Percentiles rank a stretch among this genome's conserved stretches.
Evolutionary conservation across 2,797 vertebrate species (phyloP).

Genomic region (Carduelis carduelis): DNA sequence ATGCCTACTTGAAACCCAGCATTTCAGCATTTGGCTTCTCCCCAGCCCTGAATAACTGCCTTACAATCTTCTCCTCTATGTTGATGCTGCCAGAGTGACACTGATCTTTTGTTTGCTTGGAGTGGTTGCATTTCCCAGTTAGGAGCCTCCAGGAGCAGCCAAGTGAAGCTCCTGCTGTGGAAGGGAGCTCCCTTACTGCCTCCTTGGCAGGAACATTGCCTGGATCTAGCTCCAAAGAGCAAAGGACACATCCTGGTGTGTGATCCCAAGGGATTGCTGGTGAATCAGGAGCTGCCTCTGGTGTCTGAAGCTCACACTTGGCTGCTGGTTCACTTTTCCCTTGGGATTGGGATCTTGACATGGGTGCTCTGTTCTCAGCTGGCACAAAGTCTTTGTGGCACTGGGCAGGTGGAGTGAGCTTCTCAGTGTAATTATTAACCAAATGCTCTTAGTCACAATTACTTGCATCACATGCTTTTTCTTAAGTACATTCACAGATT

Average conservation of each 20-base stretch:
- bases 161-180: not conserved
- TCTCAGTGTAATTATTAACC: not conserved
- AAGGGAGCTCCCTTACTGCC: not conserved
- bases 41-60: not conserved
- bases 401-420: not conserved
- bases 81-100: not conserved
- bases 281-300: not conserved
- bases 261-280: not conserved
- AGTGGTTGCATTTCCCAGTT: not conserved
- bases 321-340: not conserved
- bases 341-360: not conserved
- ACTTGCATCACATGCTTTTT: not conserved
- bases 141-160: not conserved
- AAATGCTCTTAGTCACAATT: not conserved
- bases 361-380: not conserved
- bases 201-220: not conserved
- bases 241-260: not conserved
- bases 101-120: not conserved
- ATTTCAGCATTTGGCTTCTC: not conserved
- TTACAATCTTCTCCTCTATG: not conserved
- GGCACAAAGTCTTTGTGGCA: not conserved
- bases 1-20: not conserved
- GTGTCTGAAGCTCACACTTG: accelerated
- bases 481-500: not conserved
- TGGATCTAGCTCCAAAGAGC: not conserved